Evolutionary conservation across 1,140 invertebrate genomes (phyloP).

Genomic region (Drosophila serrata): DNA sequence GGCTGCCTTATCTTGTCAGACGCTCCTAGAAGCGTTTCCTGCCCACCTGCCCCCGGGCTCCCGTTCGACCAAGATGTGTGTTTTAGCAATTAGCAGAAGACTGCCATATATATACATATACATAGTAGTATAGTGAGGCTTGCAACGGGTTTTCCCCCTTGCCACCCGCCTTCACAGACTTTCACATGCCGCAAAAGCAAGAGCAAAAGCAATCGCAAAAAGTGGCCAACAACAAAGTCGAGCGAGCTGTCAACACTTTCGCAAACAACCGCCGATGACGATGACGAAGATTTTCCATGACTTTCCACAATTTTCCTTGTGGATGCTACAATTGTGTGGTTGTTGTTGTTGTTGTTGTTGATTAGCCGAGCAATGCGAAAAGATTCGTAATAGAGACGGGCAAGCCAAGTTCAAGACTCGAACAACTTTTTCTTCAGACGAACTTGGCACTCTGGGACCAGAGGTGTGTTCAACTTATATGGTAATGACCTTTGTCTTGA

Average conservation of each 20-base stretch:
- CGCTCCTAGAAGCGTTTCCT: constrained; percentile 28
- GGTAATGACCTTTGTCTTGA: constrained; percentile 21
- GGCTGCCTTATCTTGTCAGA: constrained; percentile 59
- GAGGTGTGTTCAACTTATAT: constrained; percentile 21
- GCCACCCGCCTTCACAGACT: constrained; percentile 12
- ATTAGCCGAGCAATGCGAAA: constrained; percentile 36
- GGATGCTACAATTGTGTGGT: constrained; percentile 39
- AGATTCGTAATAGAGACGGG: constrained; percentile 9
- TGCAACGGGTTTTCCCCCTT: constrained; percentile 34
- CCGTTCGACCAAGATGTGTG: constrained; percentile 1
- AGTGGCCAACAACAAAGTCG: constrained; percentile 20
- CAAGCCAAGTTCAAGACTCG: constrained; percentile 13
- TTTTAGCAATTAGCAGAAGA: constrained; percentile 58
- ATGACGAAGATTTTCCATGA: constrained; percentile 37
- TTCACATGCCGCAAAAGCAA: constrained; percentile 29
- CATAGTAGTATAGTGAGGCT: constrained; percentile 13
- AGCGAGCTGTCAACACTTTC: constrained; percentile 70
- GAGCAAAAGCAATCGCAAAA: constrained; percentile 5
- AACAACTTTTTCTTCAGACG: constrained; percentile 7
- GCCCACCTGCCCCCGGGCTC: constrained; percentile 14
- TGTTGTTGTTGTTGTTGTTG: constrained; percentile 21
- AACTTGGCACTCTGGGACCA: constrained; percentile 2
- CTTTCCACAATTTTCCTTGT: constrained; percentile 63
- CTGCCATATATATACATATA: constrained; percentile 31
- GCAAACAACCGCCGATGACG: constrained; percentile 51